Conservation (phyloP, 2,797 vertebrate genomes). For the Phataginus tricuspis region DNA sequence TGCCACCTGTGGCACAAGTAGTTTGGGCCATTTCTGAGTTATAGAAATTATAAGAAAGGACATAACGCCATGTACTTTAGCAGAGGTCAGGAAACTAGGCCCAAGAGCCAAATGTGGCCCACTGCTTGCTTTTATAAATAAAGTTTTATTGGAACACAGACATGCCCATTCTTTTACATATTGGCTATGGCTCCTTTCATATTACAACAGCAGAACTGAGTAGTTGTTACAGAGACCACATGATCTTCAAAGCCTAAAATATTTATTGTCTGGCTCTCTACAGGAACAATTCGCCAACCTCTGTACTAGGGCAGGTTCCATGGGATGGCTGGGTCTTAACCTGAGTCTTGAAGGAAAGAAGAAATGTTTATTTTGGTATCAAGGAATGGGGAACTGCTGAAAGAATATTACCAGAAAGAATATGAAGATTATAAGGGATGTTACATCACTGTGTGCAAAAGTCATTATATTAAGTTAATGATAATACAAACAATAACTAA, state of each 20-base stretch:
- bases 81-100: not conserved
- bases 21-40: not conserved
- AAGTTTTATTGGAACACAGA: not conserved
- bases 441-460: not conserved
- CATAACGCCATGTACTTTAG: not conserved
- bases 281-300: not conserved
- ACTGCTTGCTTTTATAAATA: not conserved
- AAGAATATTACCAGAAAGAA: not conserved
- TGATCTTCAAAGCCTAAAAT: not conserved
- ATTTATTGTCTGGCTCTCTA: not conserved
- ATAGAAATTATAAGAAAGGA: not conserved
- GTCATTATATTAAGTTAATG: not conserved
- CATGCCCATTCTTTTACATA: not conserved
- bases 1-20: not conserved
- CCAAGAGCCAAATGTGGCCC: not conserved
- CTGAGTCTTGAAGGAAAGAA: slow-evolving; percentile 29
- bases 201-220: not conserved
- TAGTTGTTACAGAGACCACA: not conserved
- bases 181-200: not conserved
- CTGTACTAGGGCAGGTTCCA: not conserved
- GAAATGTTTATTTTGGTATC: not conserved
- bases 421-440: not conserved
- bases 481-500: not conserved
- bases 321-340: not conserved
- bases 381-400: not conserved